phyloP scores from a whole-genome alignment of 2,888 invertebrate species.

The Proisotoma minuta region DNA sequence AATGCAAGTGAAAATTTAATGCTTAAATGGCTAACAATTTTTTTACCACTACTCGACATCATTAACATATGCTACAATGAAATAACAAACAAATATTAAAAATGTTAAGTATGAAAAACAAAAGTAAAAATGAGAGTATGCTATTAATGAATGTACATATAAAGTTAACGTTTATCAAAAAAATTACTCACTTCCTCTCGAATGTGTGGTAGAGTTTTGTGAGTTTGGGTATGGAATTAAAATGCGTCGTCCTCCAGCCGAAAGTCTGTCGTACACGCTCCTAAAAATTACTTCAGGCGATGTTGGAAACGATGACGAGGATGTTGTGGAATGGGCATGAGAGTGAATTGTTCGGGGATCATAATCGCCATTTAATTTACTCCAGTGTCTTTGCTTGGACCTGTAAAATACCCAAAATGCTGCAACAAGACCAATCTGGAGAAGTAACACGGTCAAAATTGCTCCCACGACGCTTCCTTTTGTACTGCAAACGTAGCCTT shows the following conservation, averaged over 20 bases:
- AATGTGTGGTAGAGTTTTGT: constrained; percentile 28
- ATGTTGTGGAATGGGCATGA: constrained; percentile 21
- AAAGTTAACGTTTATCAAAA: not conserved
- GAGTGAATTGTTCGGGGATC: constrained; percentile 18
- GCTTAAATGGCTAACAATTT: too few relatives aligned
- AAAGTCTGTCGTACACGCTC: constrained; percentile 49
- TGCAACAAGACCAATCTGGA: constrained; percentile 49
- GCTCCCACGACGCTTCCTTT: constrained; percentile 50
- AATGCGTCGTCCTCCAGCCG: constrained; percentile 47
- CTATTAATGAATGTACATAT: too few relatives aligned
- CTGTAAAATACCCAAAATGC: constrained; percentile 50
- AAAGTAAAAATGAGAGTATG: too few relatives aligned
- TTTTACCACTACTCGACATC: too few relatives aligned
- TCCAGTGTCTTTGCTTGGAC: constrained; percentile 49
- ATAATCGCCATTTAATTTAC: constrained; percentile 35
- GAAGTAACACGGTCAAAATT: constrained; percentile 49
- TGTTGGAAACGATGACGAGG: constrained; percentile 42
- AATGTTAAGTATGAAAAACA: not conserved
- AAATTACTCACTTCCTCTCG: not conserved
- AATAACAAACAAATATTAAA: too few relatives aligned
- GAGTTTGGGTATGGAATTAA: constrained; percentile 47
- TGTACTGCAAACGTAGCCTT: constrained; percentile 49
- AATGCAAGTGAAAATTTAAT: too few relatives aligned
- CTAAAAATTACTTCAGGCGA: constrained; percentile 50
- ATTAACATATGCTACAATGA: too few relatives aligned